Evolutionary conservation across 2,797 vertebrate genomes (phyloP).

Genomic region (Enteromius viviparus): DNA sequence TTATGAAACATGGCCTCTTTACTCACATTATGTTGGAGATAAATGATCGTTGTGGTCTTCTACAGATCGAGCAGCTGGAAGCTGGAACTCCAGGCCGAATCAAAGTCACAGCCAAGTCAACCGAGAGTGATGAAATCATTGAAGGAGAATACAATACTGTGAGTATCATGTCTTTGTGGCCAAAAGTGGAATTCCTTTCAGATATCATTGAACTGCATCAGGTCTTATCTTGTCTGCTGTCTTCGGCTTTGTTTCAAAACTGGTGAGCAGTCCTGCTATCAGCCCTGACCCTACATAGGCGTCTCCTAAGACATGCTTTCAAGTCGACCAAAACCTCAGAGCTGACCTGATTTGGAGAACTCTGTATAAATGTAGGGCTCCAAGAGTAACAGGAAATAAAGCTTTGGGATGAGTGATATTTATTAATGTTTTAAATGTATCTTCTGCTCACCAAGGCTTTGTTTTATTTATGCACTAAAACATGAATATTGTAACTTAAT

Average conservation of each 20-base stretch:
- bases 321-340: not conserved
- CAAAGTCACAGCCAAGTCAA: conserved; percentile 89
- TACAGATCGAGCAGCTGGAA: conserved; percentile 89
- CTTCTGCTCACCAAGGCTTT: not conserved
- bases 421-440: not conserved
- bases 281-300: not conserved
- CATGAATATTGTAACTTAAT: no score
- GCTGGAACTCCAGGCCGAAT: conserved; percentile 88
- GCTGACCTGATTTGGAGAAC: not conserved
- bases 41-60: conserved; percentile 6
- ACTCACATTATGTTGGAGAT: not conserved
- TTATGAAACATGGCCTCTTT: conserved; percentile 20
- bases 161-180: conserved; percentile 57
- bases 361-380: not conserved
- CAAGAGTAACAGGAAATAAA: not conserved
- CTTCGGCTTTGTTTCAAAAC: not conserved
- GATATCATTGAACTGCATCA: not conserved
- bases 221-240: not conserved
- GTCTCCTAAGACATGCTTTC: not conserved
- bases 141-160: conserved; percentile 94
- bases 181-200: not conserved
- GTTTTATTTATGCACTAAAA: not conserved
- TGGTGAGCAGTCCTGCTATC: not conserved
- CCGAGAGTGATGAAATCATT: conserved; percentile 78
- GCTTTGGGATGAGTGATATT: not conserved